Conservation (phyloP, 2,113 vertebrate species). For the Calonectris borealis region DNA sequence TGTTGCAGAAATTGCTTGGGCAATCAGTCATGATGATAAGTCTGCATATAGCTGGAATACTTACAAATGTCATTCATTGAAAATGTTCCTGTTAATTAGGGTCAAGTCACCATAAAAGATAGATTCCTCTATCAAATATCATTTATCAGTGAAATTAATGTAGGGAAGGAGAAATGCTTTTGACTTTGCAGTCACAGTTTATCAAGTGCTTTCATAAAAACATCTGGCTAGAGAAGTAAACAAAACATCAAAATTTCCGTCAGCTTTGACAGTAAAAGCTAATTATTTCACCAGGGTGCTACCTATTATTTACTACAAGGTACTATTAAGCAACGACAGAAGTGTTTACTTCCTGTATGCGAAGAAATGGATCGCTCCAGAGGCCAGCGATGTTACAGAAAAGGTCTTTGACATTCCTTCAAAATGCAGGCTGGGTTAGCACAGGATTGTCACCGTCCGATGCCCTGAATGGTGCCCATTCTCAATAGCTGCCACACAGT, state of each 20-base stretch:
- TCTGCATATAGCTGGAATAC: neutral
- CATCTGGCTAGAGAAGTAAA: neutral
- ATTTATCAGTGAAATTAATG: neutral
- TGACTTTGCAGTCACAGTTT: neutral
- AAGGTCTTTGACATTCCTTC: neutral
- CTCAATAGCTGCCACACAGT: neutral
- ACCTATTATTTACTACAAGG: neutral
- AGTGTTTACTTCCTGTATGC: neutral
- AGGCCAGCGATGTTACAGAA: neutral
- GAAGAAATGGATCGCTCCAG: neutral
- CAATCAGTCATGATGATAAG: neutral
- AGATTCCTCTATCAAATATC: neutral
- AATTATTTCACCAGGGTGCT: neutral
- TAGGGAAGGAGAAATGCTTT: neutral
- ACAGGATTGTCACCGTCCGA: neutral
- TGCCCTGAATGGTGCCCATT: slow-evolving; percentile 21
- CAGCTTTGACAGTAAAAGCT: neutral
- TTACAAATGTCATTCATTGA: neutral
- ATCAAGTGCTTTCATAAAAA: neutral
- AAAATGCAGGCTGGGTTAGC: neutral
- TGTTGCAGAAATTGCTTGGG: neutral
- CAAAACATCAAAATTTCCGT: neutral
- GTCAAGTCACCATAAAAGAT: neutral
- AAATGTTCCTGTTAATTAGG: neutral
- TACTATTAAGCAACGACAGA: neutral